Evolutionary conservation across 2,888 invertebrate species (phyloP), one percentile per base, ranked within the genome.

Genomic region (Troides aeacus): DNA sequence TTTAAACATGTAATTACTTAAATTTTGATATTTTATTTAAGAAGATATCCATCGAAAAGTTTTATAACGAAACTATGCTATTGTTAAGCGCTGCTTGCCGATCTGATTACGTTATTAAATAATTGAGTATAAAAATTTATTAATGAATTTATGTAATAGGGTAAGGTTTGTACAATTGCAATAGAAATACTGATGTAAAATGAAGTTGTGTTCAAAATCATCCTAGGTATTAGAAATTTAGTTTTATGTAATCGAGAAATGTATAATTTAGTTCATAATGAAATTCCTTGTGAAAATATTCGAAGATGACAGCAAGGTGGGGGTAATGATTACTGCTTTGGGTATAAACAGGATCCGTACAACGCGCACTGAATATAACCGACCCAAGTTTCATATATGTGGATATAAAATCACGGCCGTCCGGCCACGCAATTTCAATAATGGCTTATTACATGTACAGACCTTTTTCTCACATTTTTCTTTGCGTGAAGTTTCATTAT

Each of bases 311-410:
- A 18, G 18, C 18, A 53, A 46, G 46, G 53, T 53, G 18, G 18
- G 53, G 53, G 5, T 12, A 7, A 53, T 53, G 18, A 53, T 53
- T 53, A 53, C 8, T 12, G 53, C 53, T 53, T 53, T 7, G 18
- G 53, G n/a, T 7, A 53, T 6, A 58, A 64, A 58, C 74, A 74
- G 46, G 62, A 57, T 53, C 53, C 5, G 53, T 56, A 60, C 12
- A 39, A 69, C 64, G 21, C 64, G 74, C 76, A 72, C 71, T 84
- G 72, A 79, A 85, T 68, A 81, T 89, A 73, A 89, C 89, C 57
- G 91, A 92, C 73, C 89, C 90, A 18, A 70, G 72, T 46, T 81
- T 82, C 53, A 89, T 90, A 89, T 84, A 77, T 73, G 74, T 83
- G 62, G 80, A 86, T 72, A 78, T 84, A 4, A 76, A 84, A 73